These are phyloP conservation scores for Apotomis capreana DNA, from an alignment of 2,888 invertebrate species.

Conservation along the genomic window DNA sequence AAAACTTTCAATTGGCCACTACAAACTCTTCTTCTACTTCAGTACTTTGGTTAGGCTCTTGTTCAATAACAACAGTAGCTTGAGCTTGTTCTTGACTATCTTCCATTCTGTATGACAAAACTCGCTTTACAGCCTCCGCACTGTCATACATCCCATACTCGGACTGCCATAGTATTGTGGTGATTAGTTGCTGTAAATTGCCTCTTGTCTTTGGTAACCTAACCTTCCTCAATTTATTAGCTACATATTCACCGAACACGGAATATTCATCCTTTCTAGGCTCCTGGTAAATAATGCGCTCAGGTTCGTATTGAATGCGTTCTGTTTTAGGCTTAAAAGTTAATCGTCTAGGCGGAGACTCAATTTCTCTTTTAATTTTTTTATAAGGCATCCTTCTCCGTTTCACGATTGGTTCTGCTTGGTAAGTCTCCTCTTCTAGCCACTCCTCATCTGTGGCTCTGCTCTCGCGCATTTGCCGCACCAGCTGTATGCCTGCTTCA, in stretches of 20 bases:
- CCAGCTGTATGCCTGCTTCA: slow-evolving; percentile 62
- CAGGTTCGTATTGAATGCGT: slow-evolving; percentile 43
- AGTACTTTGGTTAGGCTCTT: slow-evolving; percentile 35
- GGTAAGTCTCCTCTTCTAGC: slow-evolving; percentile 72
- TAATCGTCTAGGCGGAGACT: slow-evolving; percentile 54
- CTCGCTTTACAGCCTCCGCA: slow-evolving; percentile 70
- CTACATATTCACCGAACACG: slow-evolving; percentile 75
- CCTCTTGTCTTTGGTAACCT: slow-evolving; percentile 64
- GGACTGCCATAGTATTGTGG: slow-evolving; percentile 77
- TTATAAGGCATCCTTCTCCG: slow-evolving; percentile 62
- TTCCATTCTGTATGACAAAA: slow-evolving; percentile 64
- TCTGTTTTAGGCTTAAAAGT: slow-evolving; percentile 43
- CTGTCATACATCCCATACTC: slow-evolving; percentile 75
- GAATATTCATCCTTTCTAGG: slow-evolving; percentile 67
- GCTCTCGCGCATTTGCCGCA: slow-evolving; percentile 66
- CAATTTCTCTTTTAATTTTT: slow-evolving; percentile 69
- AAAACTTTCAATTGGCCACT: not conserved
- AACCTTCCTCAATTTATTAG: slow-evolving; percentile 73
- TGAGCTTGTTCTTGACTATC: slow-evolving; percentile 34
- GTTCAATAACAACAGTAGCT: slow-evolving; percentile 15
- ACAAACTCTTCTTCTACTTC: slow-evolving; percentile 23
- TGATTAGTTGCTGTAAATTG: slow-evolving; percentile 74
- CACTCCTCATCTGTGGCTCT: slow-evolving; percentile 72
- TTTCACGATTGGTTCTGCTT: slow-evolving; percentile 61
- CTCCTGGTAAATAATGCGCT: slow-evolving; percentile 55